These are phyloP conservation scores for Pedionomus torquatus DNA, from an alignment of 2,113 vertebrate species.

Conservation along the genomic window DNA sequence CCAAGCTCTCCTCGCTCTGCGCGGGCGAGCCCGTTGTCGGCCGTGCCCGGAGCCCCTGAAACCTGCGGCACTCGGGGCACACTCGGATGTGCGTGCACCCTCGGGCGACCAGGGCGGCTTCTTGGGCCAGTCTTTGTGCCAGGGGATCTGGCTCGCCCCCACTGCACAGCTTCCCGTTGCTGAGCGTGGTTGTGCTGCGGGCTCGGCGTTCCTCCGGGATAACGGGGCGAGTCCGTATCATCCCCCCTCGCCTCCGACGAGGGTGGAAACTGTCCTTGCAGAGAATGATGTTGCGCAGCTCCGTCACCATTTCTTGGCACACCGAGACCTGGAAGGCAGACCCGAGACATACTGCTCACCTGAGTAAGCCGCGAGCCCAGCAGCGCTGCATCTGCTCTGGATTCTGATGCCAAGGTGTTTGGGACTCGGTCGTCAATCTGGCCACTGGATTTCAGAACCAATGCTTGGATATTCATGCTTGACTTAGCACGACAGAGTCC, in stretches of 20 bases:
- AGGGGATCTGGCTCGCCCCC: conserved; percentile 88
- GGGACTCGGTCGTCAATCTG: fast-evolving
- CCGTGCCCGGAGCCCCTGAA: conserved; percentile 89
- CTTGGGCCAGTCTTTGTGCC: conserved; percentile 93
- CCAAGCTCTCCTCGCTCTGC: conserved; percentile 91
- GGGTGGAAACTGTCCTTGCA: conserved; percentile 92
- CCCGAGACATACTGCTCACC: not conserved
- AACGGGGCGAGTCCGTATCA: conserved; percentile 78
- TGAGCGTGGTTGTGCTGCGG: conserved; percentile 77
- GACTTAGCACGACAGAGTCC: not conserved
- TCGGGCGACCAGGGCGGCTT: conserved; percentile 89
- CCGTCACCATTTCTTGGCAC: conserved; percentile 95
- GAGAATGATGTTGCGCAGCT: conserved; percentile 92
- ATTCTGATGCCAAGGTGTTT: not conserved
- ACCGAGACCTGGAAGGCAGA: conserved; percentile 86
- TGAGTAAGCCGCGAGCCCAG: not conserved
- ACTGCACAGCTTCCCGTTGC: conserved; percentile 93
- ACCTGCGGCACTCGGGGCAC: conserved; percentile 94
- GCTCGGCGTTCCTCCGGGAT: conserved; percentile 83
- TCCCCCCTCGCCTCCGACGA: conserved; percentile 77
- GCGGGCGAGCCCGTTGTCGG: conserved; percentile 74
- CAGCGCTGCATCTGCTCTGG: not conserved
- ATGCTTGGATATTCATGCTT: fast-evolving
- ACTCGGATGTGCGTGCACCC: conserved; percentile 96
- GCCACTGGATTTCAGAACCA: not conserved